phyloP scores from a whole-genome alignment of 1,140 invertebrate species.

The Camponotus vicinus region DNA sequence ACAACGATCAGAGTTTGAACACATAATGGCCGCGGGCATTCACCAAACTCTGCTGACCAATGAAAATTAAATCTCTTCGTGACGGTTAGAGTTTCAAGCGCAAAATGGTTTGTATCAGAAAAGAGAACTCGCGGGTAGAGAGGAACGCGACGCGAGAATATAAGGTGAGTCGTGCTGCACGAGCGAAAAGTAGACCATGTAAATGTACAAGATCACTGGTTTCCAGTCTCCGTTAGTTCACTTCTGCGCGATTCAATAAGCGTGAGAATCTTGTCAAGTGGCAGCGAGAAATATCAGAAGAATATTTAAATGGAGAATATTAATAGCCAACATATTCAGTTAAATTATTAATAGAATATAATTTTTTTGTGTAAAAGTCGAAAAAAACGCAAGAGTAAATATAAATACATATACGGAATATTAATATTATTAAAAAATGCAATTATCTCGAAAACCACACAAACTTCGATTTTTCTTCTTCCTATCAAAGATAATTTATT shows the following conservation, averaged over 20 bases:
- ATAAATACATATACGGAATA: not conserved
- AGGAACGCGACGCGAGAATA: slow-evolving; percentile 33
- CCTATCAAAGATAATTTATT: too few species aligned
- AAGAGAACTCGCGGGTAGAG: not conserved
- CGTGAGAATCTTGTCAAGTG: slow-evolving; percentile 65
- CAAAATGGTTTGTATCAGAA: slow-evolving; percentile 11
- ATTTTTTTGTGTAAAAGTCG: not conserved
- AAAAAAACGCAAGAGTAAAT: not conserved
- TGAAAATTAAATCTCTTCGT: slow-evolving; percentile 61
- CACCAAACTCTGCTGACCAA: slow-evolving; percentile 13
- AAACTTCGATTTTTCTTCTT: too few species aligned
- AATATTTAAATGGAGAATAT: slow-evolving; percentile 64
- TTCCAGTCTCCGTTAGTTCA: slow-evolving; percentile 65
- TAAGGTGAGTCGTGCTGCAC: slow-evolving; percentile 66
- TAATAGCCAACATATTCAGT: slow-evolving; percentile 28
- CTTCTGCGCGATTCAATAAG: slow-evolving; percentile 65
- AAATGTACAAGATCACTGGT: slow-evolving; percentile 67
- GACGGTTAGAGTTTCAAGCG: slow-evolving; percentile 17
- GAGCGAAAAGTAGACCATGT: slow-evolving; percentile 71
- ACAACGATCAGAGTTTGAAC: not conserved
- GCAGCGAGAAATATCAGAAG: slow-evolving; percentile 48
- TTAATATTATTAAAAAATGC: not conserved
- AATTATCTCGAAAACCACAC: not conserved
- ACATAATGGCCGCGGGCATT: slow-evolving; percentile 13
- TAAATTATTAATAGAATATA: not conserved